These are phyloP conservation scores for Pandemis corylana DNA, from an alignment of 2,888 invertebrate genomes.

Conservation along the genomic window DNA sequence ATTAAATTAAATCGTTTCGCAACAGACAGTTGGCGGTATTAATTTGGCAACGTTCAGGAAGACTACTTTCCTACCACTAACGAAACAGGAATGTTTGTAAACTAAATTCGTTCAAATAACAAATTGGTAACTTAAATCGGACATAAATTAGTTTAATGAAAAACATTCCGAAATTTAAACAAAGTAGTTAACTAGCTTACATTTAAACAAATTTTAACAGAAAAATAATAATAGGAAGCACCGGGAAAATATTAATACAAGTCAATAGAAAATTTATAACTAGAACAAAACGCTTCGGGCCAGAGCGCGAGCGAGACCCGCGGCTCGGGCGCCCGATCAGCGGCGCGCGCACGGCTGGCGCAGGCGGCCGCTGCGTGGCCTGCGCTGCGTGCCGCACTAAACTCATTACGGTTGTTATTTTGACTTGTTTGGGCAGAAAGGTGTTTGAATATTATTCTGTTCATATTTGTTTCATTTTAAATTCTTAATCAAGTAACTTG, in stretches of 20 bases:
- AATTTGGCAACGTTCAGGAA: conserved; percentile 85
- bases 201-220: conserved; percentile 80
- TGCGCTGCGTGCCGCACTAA: neutral
- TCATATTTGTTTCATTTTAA: conserved; percentile 3
- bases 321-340: conserved; percentile 22
- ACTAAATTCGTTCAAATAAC: conserved; percentile 83
- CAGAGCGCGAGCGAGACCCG: conserved; percentile 27
- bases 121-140: conserved; percentile 80
- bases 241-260: conserved; percentile 73
- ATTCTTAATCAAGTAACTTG: conserved; percentile 15
- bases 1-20: conserved; percentile 78
- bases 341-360: conserved; percentile 19
- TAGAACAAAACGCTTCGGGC: conserved; percentile 60
- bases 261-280: conserved; percentile 65
- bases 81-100: conserved; percentile 81
- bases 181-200: conserved; percentile 74
- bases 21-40: conserved; percentile 80
- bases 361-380: too few species aligned
- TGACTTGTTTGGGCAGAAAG: conserved; percentile 13
- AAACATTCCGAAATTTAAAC: conserved; percentile 66
- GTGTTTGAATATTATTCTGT: neutral
- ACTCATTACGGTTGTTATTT: neutral
- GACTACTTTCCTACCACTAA: conserved; percentile 84
- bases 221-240: conserved; percentile 83
- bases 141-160: conserved; percentile 65